Evolutionary conservation across 2,797 vertebrate species (phyloP), one percentile per base, ranked within the genome.

Genomic region (Anguilla pacifica): DNA sequence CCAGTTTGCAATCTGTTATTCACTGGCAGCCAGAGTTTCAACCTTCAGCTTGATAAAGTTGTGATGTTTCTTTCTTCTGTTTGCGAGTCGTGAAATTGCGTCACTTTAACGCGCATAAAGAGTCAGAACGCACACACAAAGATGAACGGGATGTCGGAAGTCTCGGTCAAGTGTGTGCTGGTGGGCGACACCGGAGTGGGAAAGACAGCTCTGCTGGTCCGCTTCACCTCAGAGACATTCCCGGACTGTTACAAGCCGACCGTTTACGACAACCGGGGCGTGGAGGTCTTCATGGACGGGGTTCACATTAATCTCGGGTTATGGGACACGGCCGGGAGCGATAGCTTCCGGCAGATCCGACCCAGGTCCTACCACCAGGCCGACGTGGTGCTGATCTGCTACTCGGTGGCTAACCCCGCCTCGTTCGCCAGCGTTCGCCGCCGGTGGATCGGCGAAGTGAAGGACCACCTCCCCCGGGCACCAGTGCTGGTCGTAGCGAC

Each of bases 221-320:
- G 98, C 88, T 99, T 99, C 93, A 98, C 98, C 59, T 98, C 98
- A 0, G 98, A 99, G 94, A 99, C 97, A 6, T 99, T 99, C 91
- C 99, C 98, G 0, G 98, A 99, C 53, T 88, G 92, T 82, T 99
- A 99, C 92, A 97, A 94, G 93, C 98, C 99, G 64, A 99, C 99
- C 0, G 97, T 99, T 31, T 99, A 98, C 4, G 98, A 99, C 87
- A 99, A 98, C 91, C 98, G 97, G 0, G 99, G 98, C 0, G 98
- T 99, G 55, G 98, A 99, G 0, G 98, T 99, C 74, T 98, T 97
- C 94, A 97, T 99, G 98, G 98, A 99, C 0, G 98, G 98, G 0
- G 92, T 96, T 55, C 98, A 97, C 93, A 98, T 99, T 89, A 98
- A 96, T 90, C 94, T 99, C 83, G 98, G 98, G 0, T 96, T 99